Conservation (phyloP, 2,888 invertebrate species). For the Leucophenga maculata region DNA sequence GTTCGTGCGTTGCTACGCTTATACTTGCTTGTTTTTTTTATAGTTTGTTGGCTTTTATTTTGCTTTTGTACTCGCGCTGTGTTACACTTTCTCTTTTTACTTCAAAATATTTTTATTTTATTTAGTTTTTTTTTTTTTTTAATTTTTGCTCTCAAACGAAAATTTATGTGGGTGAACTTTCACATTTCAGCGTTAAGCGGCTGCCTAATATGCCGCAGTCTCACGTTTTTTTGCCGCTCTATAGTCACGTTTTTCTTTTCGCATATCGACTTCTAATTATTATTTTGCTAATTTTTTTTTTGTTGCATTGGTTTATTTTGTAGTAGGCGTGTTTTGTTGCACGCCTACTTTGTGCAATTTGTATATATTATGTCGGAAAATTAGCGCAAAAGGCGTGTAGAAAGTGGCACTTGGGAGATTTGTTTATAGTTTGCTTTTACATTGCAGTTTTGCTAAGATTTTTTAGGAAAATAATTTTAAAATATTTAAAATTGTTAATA, state of each 20-base stretch:
- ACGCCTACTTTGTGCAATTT: conserved; percentile 44
- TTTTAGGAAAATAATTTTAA: too few species aligned
- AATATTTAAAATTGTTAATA: too few species aligned
- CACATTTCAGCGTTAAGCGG: conserved; percentile 53
- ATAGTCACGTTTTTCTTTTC: conserved; percentile 49
- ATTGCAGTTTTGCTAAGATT: too few species aligned
- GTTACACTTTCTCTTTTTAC: conserved; percentile 36
- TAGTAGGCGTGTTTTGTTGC: not conserved
- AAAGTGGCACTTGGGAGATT: too few species aligned
- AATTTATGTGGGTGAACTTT: conserved; percentile 66
- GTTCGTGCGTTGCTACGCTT: conserved; percentile 8
- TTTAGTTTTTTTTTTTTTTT: conserved; percentile 44
- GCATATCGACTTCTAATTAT: conserved; percentile 22
- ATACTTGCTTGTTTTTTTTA: conserved; percentile 32
- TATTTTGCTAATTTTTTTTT: conserved; percentile 8
- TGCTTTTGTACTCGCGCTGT: conserved; percentile 37
- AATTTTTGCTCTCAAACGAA: conserved; percentile 42
- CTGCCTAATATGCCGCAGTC: not conserved
- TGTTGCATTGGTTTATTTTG: not conserved
- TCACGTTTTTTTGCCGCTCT: conserved; percentile 52
- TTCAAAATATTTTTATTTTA: conserved; percentile 60
- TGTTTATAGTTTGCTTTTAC: too few species aligned
- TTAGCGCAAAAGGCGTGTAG: too few species aligned
- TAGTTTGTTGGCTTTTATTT: conserved; percentile 39
- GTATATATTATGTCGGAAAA: too few species aligned